Evolutionary conservation across 2,888 invertebrate species (phyloP), one percentile per base, ranked within the genome.

Genomic region (Philopedon plagiatum): DNA sequence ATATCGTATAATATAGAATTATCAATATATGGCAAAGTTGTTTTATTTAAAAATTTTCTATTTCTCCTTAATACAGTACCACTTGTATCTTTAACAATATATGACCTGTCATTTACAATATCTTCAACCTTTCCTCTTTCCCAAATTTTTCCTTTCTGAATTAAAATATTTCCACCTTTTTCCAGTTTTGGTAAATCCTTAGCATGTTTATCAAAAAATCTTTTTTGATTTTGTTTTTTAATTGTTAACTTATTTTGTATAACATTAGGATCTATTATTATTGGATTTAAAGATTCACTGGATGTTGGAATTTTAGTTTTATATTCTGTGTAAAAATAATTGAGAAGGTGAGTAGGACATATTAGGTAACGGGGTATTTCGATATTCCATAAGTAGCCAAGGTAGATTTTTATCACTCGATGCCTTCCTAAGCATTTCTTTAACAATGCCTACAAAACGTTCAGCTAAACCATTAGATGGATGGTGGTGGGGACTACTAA

Each of bases 371-470:
- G 54, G 54, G 7, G 54, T 21, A 29, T 19, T 54, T 8, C 54
- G 21, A 23, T 54, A 54, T 23, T 23, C 32, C 9, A 11, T 23
- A 4, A 15, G 4, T 29, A 32, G 32, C 29, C 29, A 56, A 1
- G 2, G 13, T 29, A 18, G 29, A n/a, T 13, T 5, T 39, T 1
- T 5, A 4, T 3, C n/a, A n/a, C n/a, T n/a, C n/a, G n/a, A n/a
- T n/a, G n/a, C n/a, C 21, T 60, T 60, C 18, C 29, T 41, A 23
- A 41, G 60, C 37, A 60, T 39, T 2, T 32, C 13, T 57, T 57
- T 57, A 39, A n/a, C n/a, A 11, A 60, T 39, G 2, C 11, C 37
- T 3, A 56, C 56, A 56, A 29, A 56, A 13, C 29, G 26, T 56
- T 56, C 56, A 7, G 56, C 29, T n/a, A 56, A 29, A 8, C 56